Evolutionary conservation across 2,888 invertebrate species (phyloP), one percentile per base, ranked within the genome.

Genomic region (Serripes groenlandicus): DNA sequence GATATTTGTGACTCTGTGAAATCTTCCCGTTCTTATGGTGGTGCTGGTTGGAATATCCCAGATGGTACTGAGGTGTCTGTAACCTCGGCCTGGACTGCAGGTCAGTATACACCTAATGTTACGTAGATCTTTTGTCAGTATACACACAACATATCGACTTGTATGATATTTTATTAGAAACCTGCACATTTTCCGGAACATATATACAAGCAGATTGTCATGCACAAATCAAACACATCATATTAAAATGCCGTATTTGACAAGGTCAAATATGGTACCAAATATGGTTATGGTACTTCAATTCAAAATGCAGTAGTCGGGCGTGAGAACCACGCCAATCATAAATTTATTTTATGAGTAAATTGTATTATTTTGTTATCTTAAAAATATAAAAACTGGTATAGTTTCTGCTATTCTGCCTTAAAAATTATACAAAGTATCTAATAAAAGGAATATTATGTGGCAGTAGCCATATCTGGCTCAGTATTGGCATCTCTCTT

Each of bases 61-160:
- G 84, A 86, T 58, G 88, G 78, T 23, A 84, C 86, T 3, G 88
- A 88, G 54, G 84, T 83, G 15, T 86, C 86, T 42, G n/a, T 84
- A 35, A 56, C 79, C 18, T 81, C 88, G 58, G 83, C 78, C 15
- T 83, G 78, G 80, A 78, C 84, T 72, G 78, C 34, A 42, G 60
- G 73, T 58, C 3, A 23, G 21, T 34, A 30, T 23, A 26, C 11
- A n/a, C 21, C 32, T 62, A 28, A 11, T 56, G 7, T 23, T 18
- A 7, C n/a, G n/a, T 56, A n/a, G n/a, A 23, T 9, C 7, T 5
- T 15, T n/a, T 30, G 5, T 28, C 11, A 7, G n/a, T 11, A n/a
- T 11, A 18, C 18, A 7, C 23, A 18, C 11, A 11, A n/a, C 23
- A n/a, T 7, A 7, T 7, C 15, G 15, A 56, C 15, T 23, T 23